Base-by-base conservation (phyloP, 1,140 invertebrate genomes). In the Pemphigus obesinymphae region DNA sequence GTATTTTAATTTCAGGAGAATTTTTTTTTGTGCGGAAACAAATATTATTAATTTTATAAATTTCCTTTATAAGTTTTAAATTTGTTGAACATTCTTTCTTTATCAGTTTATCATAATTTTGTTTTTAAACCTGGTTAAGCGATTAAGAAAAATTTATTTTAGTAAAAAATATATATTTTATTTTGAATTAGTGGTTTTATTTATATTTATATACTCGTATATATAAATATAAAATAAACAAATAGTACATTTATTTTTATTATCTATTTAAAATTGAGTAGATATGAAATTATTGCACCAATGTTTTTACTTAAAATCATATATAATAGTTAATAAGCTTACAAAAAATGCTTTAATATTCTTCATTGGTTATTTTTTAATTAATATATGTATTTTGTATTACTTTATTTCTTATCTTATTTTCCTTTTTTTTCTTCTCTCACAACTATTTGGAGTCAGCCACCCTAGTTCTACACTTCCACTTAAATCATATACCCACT, bases 271-370 rank as follows among this genome's bases (percentile, higher is more conserved):
- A 50, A 73, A 73, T 34, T 48, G 7, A 73, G 70, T 73, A 73
- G 70, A 73, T 50, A 13, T 31, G 31, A 31, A 50, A 73, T 31
- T 31, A 48, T 31, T 73, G 70, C 70, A 73, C 43, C 43, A n/a
- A 50, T 31, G 50, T 73, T 73, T 70, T 31, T 17, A 73, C 26
- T 48, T 31, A 31, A 50, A 48, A n/a, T 50, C 70, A 50, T n/a
- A n/a, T n/a, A n/a, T 73, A 50, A 73, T 50, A 73, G 70, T 73
- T 50, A 73, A 2, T 26, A 48, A 73, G 70, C 70, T 73, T 72
- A 26, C 23, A 15, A 45, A 45, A 26, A 70, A 70, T 43, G 66
- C 66, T 72, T 73, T 29, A n/a, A 70, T 0, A 17, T 70, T 45
- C 68, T 70, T 70, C 40, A 17, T 45, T 70, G n/a, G 11, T 70